phyloP scores from a whole-genome alignment of 2,888 invertebrate genomes.

The Nephrotoma flavescens region DNA sequence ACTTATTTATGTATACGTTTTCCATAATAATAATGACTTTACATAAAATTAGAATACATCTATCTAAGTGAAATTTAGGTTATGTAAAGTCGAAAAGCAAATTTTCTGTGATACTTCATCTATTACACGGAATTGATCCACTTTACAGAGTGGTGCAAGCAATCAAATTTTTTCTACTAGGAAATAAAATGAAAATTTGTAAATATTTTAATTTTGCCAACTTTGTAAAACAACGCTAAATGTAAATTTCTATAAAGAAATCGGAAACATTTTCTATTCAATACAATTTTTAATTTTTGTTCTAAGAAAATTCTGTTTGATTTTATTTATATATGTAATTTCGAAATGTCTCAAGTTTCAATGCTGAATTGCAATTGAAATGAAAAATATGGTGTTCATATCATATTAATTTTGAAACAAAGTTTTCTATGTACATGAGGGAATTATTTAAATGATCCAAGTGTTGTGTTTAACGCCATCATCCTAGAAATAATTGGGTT shows the following conservation, averaged over 20 bases:
- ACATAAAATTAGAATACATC: neutral
- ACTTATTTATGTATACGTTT: neutral
- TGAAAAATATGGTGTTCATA: neutral
- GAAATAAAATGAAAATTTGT: neutral
- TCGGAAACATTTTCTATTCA: neutral
- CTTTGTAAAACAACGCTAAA: neutral
- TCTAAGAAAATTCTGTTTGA: neutral
- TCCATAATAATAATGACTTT: neutral
- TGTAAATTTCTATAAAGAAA: neutral
- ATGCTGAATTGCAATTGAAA: neutral
- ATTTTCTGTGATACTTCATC: neutral
- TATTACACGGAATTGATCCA: neutral
- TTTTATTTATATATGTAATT: neutral
- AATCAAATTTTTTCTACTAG: neutral
- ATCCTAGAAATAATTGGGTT: neutral
- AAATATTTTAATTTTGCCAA: neutral
- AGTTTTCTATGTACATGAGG: neutral
- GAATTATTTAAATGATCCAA: neutral
- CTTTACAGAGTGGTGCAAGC: neutral
- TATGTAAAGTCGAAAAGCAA: neutral
- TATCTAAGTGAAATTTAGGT: neutral
- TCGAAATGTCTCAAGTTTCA: neutral
- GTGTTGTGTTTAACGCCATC: neutral
- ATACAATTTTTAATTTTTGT: neutral
- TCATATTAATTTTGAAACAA: neutral